Evolutionary conservation across 2,113 vertebrate species (phyloP), one percentile per base, ranked within the genome.

Genomic region (Eira barbara): DNA sequence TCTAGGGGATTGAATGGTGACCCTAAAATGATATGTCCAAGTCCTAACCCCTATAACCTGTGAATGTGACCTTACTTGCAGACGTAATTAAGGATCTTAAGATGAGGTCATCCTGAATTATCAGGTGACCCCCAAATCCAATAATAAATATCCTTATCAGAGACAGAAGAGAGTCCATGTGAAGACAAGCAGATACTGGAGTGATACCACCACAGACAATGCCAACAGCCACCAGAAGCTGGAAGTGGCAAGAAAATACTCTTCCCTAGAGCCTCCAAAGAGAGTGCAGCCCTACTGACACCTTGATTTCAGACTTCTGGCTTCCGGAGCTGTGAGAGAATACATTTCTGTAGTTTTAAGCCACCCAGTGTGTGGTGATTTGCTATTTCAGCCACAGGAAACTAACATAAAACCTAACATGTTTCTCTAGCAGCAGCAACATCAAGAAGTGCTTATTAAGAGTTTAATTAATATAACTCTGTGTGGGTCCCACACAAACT

Each of bases 41-140:
- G 27, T 59, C 39, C n/a, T 82, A 91, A 92, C 42, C 76, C 61
- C 82, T 25, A 47, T 57, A 85, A 94, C 47, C 42, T 93, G 4
- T 47, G 23, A 82, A 45, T 52, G n/a, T 89, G 59, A 94, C 47
- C 34, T 89, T 81, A 85, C 47, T 76, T 69, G 52, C 34, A 97
- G 69, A 61, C 29, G 2, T 76, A 83, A 96, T 52, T 90, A 92
- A 92, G 36, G 10, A 89, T 76, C 29, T n/a, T 74, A 49, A 87
- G 31, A 94, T 71, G 34, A 97, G 49, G 89, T 79, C 89, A 95
- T 73, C 45, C 96, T 87, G n/a, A 69, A 93, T 96, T 96, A 89
- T 49, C n/a, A n/a, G 52, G 76, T 67, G 21, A 52, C 25, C 29
- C 81, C 55, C 85, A 92, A 85, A 89, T 39, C 49, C 69, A 93